These are phyloP conservation scores for Lepidocyrtoides sp. DNA, from an alignment of 2,888 invertebrate species.

Conservation along the genomic window DNA sequence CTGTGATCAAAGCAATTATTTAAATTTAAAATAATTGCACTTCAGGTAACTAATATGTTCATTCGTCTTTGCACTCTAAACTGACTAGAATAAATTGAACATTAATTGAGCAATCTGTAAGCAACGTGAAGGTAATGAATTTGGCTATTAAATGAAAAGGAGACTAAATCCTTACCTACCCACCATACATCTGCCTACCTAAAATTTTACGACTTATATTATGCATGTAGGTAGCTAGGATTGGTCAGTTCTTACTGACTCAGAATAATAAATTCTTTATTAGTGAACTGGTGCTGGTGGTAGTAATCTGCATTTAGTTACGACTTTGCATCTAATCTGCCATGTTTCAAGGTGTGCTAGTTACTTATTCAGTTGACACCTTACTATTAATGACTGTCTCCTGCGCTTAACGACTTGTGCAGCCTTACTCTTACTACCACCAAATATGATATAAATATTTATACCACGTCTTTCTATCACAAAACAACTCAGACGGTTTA, in stretches of 20 bases:
- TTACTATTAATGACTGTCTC: background rate
- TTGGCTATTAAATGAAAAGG: background rate
- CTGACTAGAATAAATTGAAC: background rate
- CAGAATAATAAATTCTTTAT: too few species aligned
- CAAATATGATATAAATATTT: constrained; percentile 31
- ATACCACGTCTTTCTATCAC: background rate
- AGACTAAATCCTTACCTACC: background rate
- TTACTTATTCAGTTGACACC: constrained; percentile 31
- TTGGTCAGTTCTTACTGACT: too few species aligned
- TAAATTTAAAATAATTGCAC: background rate
- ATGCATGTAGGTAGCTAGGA: background rate
- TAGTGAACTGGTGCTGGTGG: too few species aligned
- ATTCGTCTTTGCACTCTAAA: background rate
- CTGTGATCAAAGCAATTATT: background rate
- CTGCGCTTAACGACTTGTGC: background rate
- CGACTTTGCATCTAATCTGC: background rate
- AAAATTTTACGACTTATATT: too few species aligned
- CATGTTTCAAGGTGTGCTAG: constrained; percentile 56
- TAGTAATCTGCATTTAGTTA: constrained; percentile 12
- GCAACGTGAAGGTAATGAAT: background rate
- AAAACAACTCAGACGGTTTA: too few species aligned
- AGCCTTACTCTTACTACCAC: background rate
- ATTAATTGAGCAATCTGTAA: background rate
- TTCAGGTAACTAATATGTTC: background rate
- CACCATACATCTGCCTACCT: too few species aligned